A percentile compares a stretch with the other conserved stretches of the same genome.
phyloP scores from a whole-genome alignment of 2,113 vertebrate species.

The Callithrix jacchus region DNA sequence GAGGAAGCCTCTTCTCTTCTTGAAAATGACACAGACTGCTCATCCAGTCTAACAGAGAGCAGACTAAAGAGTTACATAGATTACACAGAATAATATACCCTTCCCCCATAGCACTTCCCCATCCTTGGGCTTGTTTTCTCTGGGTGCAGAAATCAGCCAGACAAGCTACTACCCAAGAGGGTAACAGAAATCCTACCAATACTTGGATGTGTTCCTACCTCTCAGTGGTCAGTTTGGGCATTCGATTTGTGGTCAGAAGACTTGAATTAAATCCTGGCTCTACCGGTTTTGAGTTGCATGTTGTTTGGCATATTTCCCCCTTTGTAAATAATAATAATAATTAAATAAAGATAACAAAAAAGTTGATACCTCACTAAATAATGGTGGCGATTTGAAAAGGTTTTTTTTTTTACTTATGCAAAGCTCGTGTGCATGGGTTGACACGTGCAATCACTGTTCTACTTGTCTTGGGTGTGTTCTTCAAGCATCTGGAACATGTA shows the following conservation, averaged over 20 bases:
- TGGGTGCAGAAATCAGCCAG: background rate
- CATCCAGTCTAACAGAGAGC: background rate
- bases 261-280: background rate
- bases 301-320: background rate
- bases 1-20: background rate
- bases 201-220: background rate
- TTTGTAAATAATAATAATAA: background rate
- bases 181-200: background rate
- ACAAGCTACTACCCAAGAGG: background rate
- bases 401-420: background rate
- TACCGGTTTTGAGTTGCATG: background rate
- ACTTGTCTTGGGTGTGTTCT: background rate
- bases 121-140: background rate
- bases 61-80: background rate
- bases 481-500: background rate
- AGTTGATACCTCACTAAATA: background rate
- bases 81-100: background rate
- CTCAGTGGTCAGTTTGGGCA: background rate
- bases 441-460: background rate
- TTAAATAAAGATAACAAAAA: background rate
- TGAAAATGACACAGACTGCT: background rate
- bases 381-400: background rate
- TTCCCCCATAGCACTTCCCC: background rate
- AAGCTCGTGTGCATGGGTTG: background rate
- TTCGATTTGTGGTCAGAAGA: background rate